phyloP scores from a whole-genome alignment of 1,140 invertebrate genomes.

The Macrobrachium rosenbergii region DNA sequence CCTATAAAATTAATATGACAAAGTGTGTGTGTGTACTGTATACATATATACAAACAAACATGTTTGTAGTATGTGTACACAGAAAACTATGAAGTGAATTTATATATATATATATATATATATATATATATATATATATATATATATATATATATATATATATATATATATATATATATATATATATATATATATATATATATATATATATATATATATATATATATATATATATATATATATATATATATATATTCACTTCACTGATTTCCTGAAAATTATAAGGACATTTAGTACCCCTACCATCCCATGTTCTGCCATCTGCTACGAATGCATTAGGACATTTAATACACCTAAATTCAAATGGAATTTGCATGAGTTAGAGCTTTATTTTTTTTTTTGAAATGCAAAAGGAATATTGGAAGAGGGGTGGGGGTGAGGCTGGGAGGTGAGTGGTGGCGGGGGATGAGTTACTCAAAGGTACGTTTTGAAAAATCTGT shows the following conservation, averaged over 20 bases:
- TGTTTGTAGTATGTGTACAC: neutral
- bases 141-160: neutral
- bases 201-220: conserved; percentile 6
- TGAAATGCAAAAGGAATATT: too few species aligned
- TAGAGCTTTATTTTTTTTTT: too few species aligned
- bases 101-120: neutral
- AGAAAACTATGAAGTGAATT: neutral
- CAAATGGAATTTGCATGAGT: neutral
- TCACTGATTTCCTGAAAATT: neutral
- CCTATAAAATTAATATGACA: neutral
- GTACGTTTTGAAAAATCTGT: too few species aligned
- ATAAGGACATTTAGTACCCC: neutral
- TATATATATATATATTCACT: neutral
- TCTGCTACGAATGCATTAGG: too few species aligned
- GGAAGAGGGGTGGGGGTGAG: too few species aligned
- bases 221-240: neutral
- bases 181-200: conserved; percentile 10
- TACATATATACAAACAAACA: neutral
- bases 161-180: neutral
- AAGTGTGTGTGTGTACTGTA: neutral
- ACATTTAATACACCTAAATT: neutral
- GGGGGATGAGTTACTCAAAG: too few species aligned
- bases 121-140: neutral
- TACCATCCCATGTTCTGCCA: too few species aligned
- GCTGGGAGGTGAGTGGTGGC: too few species aligned